Base-by-base conservation (phyloP, 1,140 invertebrate species). In the Vollenhovia emeryi region DNA sequence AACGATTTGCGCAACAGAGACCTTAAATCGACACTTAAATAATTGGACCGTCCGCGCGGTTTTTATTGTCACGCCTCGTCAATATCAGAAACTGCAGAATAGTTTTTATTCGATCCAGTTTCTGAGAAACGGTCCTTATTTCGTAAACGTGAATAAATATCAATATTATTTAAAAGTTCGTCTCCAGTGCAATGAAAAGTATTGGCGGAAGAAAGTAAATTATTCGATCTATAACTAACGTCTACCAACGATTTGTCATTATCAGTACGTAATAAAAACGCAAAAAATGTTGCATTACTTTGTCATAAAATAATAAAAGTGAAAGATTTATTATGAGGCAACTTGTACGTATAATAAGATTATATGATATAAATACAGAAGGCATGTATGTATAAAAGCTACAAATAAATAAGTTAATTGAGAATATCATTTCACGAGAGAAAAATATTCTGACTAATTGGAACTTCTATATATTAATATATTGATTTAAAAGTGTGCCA, bases 161-260 rank as follows among this genome's bases (percentile, higher is more conserved):
- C 69, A 21, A 52, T 73, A 73, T 52, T 52, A 73, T 21, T 30
- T 5, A 52, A 71, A 55, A n/a, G 9, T 73, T 9, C 45, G 48
- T n/a, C n/a, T n/a, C 33, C 18, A 7, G n/a, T 40, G 2, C 52
- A 7, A 2, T 73, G 33, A 74, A 27, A 40, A 27, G 21, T 15
- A 40, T 8, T 4, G 0, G 8, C 18, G 9, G 7, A 15, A n/a
- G 6, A 59, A 55, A 74, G 50, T 13, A 73, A 9, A 55, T 74
- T 36, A 6, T 36, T 57, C 24, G 0, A 48, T 69, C 24, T 15
- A 15, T 11, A 50, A 69, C 4, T 3, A 21, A 69, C 21, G 27
- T 8, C 24, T 4, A 24, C 15, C 18, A 30, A 27, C 7, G 33
- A n/a, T 36, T 52, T 30, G 3, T n/a, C 11, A 21, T 6, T 40